Evolutionary conservation across 2,113 vertebrate genomes (phyloP).

Genomic region (Phaethornis superciliosus): DNA sequence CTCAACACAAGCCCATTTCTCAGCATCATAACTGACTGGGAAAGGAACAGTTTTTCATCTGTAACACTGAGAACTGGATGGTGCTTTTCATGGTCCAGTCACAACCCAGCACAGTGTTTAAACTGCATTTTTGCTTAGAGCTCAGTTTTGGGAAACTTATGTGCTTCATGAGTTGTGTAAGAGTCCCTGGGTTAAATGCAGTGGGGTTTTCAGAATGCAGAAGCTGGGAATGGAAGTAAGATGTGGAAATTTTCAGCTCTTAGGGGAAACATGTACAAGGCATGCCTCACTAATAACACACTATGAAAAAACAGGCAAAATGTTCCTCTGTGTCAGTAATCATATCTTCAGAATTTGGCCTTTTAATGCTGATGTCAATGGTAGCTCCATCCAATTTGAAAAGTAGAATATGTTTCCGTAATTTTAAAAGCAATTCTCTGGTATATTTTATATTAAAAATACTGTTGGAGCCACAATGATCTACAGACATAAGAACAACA

Average conservation of each 20-base stretch:
- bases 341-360: neutral
- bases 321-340: slow-evolving; percentile 21
- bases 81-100: neutral
- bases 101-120: neutral
- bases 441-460: slow-evolving; percentile 1
- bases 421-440: neutral
- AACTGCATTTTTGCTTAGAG: slow-evolving; percentile 35
- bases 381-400: neutral
- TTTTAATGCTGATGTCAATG: slow-evolving; percentile 22
- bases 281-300: slow-evolving; percentile 45
- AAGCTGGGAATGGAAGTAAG: slow-evolving; percentile 10
- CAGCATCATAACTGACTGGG: neutral
- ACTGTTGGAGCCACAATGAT: neutral
- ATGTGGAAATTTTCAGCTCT: slow-evolving; percentile 4
- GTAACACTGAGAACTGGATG: neutral
- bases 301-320: neutral
- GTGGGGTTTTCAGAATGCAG: neutral
- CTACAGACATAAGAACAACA: neutral
- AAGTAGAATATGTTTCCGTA: neutral
- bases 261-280: slow-evolving; percentile 39
- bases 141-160: slow-evolving; percentile 19
- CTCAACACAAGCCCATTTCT: neutral
- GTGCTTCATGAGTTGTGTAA: slow-evolving; percentile 47
- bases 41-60: neutral
- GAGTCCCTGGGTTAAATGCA: slow-evolving; percentile 14